phyloP scores from a whole-genome alignment of 2,113 vertebrate species.

The Apaloderma vittatum region DNA sequence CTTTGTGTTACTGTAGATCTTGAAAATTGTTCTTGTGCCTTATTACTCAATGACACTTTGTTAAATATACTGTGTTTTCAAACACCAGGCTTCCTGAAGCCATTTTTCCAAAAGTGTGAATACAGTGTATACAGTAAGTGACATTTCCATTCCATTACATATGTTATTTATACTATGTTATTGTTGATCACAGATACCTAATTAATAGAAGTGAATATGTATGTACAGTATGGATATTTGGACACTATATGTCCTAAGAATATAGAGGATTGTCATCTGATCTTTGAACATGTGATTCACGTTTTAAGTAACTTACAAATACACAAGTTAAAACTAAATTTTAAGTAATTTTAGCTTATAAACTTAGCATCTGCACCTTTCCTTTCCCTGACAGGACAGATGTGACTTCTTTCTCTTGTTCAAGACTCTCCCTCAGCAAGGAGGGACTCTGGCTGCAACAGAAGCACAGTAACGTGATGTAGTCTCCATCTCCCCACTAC shows the following conservation, averaged over 20 bases:
- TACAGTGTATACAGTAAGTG: neutral
- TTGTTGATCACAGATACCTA: neutral
- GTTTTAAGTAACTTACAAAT: neutral
- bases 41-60: slow-evolving; percentile 50
- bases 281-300: neutral
- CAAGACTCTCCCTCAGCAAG: neutral
- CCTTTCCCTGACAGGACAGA: neutral
- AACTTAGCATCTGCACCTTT: neutral
- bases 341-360: neutral
- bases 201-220: neutral
- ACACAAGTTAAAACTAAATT: neutral
- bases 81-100: neutral
- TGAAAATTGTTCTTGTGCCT: slow-evolving; percentile 52
- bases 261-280: neutral
- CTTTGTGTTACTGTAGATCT: slow-evolving; percentile 66
- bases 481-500: neutral
- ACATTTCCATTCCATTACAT: neutral
- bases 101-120: neutral
- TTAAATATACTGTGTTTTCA: slow-evolving; percentile 48
- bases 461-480: neutral
- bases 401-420: neutral
- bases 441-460: too few relatives aligned
- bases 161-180: neutral
- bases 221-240: neutral
- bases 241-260: neutral